Evolutionary conservation across 2,797 vertebrate genomes (phyloP), one percentile per base, ranked within the genome.

Genomic region (Serranus cabrilla): DNA sequence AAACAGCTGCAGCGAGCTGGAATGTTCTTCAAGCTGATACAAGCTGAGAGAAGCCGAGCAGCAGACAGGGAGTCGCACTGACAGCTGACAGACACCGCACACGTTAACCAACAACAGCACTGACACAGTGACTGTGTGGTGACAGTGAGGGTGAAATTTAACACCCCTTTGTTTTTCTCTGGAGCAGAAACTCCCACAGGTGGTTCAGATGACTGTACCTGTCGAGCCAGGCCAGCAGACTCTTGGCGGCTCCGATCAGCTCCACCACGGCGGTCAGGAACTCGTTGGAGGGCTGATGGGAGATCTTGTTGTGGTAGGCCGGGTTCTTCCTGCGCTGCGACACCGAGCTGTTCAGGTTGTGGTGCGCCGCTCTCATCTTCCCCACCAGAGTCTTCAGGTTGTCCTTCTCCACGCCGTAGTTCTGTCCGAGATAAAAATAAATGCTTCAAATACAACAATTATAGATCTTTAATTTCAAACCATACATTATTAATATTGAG

Each of bases 241-340:
- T 94, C 91, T 99, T 99, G 51, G 98, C 97, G 18, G 97, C 94
- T 0, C 93, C 96, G 23, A 99, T 99, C 71, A 99, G 96, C 82
- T 99, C 96, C 16, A 99, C 96, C 8, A 99, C 97, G 0, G 97
- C 97, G 0, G 96, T 97, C 50, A 99, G 96, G 85, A 99, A 97
- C 62, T 97, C 94, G 56, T 97, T 99, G 81, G 96, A 94, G 49
- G 97, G 98, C 81, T 97, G 98, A 77, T 86, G 94, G 74, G 96
- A 96, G 37, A 87, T 92, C 18, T 85, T 93, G 55, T 90, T 93
- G 20, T 96, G 96, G 2, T 97, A 96, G 54, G 80, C 88, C 0
- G 96, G 94, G 84, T 93, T 97, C 80, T 94, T 97, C 78, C 97
- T 90, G 58, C 96, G 95, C 86, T 95, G 96, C 0, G 91, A 91